Percentiles rank a stretch among this genome's conserved stretches.
Evolutionary conservation across 2,888 invertebrate species (phyloP).

Genomic region (Thelaira solivaga): DNA sequence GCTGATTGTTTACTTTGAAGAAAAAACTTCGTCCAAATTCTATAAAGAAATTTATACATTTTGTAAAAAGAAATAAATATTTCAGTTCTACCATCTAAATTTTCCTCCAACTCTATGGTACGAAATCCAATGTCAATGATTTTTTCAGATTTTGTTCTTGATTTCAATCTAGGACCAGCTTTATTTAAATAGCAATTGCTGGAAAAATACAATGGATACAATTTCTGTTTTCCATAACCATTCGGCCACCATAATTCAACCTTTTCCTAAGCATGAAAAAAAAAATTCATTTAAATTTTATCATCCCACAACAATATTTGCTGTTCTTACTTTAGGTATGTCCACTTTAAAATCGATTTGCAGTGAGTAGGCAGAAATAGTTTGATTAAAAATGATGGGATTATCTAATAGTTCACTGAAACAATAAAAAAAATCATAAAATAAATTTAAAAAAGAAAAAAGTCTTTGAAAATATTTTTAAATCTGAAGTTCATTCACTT

Average conservation of each 20-base stretch:
- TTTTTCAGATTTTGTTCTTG: slow-evolving; percentile 76
- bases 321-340: slow-evolving; percentile 65
- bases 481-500: too few relatives aligned
- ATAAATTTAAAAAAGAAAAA: too few relatives aligned
- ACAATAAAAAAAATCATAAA: not conserved
- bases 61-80: too few relatives aligned
- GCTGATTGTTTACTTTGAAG: slow-evolving; percentile 89
- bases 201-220: slow-evolving; percentile 83
- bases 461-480: too few relatives aligned
- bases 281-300: not conserved
- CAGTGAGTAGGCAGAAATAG: slow-evolving; percentile 62
- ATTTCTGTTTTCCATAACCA: slow-evolving; percentile 87
- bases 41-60: too few relatives aligned
- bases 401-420: slow-evolving; percentile 71
- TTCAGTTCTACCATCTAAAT: slow-evolving; percentile 75
- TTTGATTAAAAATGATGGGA: slow-evolving; percentile 63
- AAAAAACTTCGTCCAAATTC: slow-evolving; percentile 86
- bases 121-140: slow-evolving; percentile 88
- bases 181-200: slow-evolving; percentile 73
- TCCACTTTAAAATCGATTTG: slow-evolving; percentile 68
- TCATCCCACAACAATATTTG: not conserved
- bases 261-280: slow-evolving; percentile 71
- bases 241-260: slow-evolving; percentile 96
- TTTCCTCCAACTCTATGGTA: slow-evolving; percentile 88
- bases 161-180: slow-evolving; percentile 63